A percentile compares a stretch with the other conserved stretches of the same genome.
Evolutionary conservation across 2,113 vertebrate species (phyloP).

Genomic region (Toxostoma redivivum): DNA sequence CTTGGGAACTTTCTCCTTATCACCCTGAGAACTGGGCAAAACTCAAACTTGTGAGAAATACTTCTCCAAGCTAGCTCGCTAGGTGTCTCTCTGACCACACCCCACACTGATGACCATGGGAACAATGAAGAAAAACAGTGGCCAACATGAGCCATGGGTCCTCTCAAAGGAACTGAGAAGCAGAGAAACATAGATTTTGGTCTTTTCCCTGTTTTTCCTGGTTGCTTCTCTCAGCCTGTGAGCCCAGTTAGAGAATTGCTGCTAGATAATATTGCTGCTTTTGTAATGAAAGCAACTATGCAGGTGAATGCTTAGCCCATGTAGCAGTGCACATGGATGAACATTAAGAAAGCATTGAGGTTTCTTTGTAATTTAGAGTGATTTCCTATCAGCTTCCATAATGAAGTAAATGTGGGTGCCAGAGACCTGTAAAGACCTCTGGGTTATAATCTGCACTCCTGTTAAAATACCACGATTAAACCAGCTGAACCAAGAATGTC

Average conservation of each 20-base stretch:
- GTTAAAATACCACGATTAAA: background rate
- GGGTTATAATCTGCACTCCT: background rate
- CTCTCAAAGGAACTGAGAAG: background rate
- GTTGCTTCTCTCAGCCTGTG: background rate
- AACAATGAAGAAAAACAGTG: background rate
- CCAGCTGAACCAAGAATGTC: background rate
- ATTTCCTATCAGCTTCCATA: background rate
- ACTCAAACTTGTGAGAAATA: no score
- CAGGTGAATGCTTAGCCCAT: background rate
- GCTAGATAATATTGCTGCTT: background rate
- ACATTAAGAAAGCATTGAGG: background rate
- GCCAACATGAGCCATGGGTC: background rate
- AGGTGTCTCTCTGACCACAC: no score
- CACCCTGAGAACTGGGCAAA: no score
- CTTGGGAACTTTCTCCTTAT: no score
- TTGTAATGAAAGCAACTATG: background rate
- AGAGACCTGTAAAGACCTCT: background rate
- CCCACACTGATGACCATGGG: background rate
- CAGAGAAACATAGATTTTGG: background rate
- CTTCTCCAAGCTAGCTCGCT: no score
- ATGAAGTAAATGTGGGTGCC: background rate
- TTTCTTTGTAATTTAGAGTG: background rate
- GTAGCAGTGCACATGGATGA: background rate
- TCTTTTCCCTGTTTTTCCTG: background rate
- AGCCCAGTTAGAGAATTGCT: background rate